These are phyloP conservation scores for Gyrodactylus salaris DNA, from an alignment of 1,140 invertebrate species.

Conservation along the genomic window DNA sequence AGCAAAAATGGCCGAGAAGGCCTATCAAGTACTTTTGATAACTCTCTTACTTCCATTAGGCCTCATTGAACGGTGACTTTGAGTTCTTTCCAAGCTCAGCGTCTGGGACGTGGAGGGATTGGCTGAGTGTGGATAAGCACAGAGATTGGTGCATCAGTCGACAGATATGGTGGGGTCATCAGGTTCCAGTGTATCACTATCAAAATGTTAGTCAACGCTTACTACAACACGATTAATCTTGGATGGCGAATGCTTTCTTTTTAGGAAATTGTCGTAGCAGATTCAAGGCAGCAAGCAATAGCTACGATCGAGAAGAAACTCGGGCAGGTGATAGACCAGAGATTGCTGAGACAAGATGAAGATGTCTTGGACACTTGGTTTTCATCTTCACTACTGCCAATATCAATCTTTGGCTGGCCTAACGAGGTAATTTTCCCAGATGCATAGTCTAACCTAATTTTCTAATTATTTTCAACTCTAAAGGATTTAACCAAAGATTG, in stretches of 20 bases:
- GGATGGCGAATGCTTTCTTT: no score
- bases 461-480: no score
- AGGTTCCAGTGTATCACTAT: constrained; percentile 10
- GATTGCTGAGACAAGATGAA: no score
- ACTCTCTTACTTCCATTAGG: background rate
- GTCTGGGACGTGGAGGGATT: background rate
- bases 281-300: no score
- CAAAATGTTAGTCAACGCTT: background rate
- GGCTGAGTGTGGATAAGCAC: constrained; percentile 8
- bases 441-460: background rate
- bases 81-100: background rate
- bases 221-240: background rate
- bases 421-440: background rate
- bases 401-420: constrained; percentile 13
- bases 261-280: no score
- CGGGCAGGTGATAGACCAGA: no score
- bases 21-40: background rate
- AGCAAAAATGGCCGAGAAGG: constrained; percentile 6
- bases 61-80: background rate
- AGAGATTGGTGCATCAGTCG: constrained; percentile 12
- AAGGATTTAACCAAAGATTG: no score
- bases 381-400: constrained; percentile 18
- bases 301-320: no score
- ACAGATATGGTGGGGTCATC: constrained; percentile 13
- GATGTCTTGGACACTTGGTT: constrained; percentile 23